Evolutionary conservation across 2,113 vertebrate genomes (phyloP), one percentile per base, ranked within the genome.

Genomic region (Pycnonotus jocosus): DNA sequence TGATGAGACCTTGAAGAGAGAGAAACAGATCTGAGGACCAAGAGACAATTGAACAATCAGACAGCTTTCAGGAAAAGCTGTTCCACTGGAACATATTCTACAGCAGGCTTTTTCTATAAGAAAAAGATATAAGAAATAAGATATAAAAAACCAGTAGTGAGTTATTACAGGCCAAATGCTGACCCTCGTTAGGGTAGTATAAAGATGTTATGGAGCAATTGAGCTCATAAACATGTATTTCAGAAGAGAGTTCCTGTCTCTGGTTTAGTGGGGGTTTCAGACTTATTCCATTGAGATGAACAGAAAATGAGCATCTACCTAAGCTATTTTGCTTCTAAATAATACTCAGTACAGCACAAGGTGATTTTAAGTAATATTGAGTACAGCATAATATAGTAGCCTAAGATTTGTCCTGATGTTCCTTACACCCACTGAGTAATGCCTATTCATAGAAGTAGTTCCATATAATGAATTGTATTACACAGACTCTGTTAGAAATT

Each of bases 401-500:
- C 51, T 61, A 72, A 78, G 31, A 74, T 85, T 81, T 85, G 54
- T 80, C 74, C 78, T 70, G 77, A 61, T 0, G 0, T 65, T 95
- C 64, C 81, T 86, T 62, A 86, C 33, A 81, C 24, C 53, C 30
- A 65, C 90, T 96, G 96, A 97, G 92, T 95, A 97, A 97, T 76
- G 47, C 92, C 96, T 95, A 97, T 93, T 97, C 93, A 95, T 54
- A 89, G 74, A 83, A 92, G 54, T 24, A 82, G 87, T 97, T 97
- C 96, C 87, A 91, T 73, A 88, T 35, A 95, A 80, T 58, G 81
- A 88, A 92, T 33, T 90, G 54, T 51, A 33, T 82, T 92, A 93
- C 78, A 82, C 83, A 89, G 84, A 33, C 19, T n/a, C 4, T 30
- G 82, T 31, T 53, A 90, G 81, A 95, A 83, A 86, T 95, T 97